Conservation (phyloP, 2,113 vertebrate genomes). For the Tetrao urogallus region DNA sequence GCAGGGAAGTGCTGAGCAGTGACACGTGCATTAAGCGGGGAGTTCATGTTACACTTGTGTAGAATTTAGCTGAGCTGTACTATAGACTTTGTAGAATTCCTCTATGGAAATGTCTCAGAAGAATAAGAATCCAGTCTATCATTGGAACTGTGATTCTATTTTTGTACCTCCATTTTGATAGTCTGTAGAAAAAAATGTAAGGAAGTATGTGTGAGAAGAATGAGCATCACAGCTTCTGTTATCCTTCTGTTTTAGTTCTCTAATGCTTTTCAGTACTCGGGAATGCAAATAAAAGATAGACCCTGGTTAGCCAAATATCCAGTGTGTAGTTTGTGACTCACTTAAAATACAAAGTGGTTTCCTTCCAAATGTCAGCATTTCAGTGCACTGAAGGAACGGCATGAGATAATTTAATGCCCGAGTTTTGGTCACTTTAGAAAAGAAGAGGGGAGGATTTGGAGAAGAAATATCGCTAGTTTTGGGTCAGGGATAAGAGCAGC, state of each 20-base stretch:
- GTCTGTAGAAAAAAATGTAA: not conserved
- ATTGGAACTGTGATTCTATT: not conserved
- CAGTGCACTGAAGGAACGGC: not conserved
- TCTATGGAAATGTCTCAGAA: not conserved
- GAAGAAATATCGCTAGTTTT: not conserved
- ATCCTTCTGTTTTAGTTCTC: not conserved
- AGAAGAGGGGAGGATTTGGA: not conserved
- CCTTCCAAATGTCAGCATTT: not conserved
- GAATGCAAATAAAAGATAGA: not conserved
- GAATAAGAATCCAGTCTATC: not conserved
- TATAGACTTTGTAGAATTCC: not conserved
- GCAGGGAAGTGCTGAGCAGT: not conserved
- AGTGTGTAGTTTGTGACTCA: not conserved
- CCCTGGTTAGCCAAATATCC: not conserved
- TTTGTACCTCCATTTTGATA: not conserved
- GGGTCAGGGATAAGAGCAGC: not conserved
- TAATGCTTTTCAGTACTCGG: not conserved
- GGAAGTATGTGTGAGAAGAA: not conserved
- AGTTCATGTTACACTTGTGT: too few species aligned
- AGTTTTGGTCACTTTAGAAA: not conserved
- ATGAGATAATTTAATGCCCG: not conserved
- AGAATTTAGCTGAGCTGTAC: not conserved
- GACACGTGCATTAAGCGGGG: not conserved
- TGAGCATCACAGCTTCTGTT: not conserved
- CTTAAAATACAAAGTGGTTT: not conserved